A percentile compares a stretch with the other conserved stretches of the same genome.
These are phyloP conservation scores for Otolemur crassicaudatus DNA, from an alignment of 2,797 vertebrate genomes.

Conservation along the genomic window DNA sequence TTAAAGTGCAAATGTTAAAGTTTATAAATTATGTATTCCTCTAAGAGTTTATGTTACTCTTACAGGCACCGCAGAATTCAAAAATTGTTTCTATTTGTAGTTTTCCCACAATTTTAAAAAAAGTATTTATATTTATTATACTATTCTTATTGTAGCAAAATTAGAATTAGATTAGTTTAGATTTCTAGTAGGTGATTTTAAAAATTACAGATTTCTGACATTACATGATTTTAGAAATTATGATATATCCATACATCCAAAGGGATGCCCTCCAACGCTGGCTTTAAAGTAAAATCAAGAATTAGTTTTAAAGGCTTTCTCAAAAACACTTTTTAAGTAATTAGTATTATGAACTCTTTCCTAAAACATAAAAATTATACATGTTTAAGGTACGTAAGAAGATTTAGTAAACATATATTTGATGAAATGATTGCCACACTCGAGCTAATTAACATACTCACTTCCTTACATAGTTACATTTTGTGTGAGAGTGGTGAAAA, in stretches of 20 bases:
- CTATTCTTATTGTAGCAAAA: neutral
- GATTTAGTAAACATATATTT: neutral
- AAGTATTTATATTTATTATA: neutral
- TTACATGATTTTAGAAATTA: neutral
- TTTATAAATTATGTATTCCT: neutral
- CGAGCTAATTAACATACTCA: neutral
- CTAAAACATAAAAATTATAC: neutral
- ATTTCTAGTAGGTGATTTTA: neutral
- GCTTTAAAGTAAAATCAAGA: neutral
- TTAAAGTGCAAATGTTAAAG: neutral
- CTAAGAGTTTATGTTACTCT: neutral
- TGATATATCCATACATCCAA: neutral
- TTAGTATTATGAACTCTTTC: neutral
- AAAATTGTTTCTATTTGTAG: neutral
- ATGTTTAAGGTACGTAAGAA: neutral
- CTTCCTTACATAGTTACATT: neutral
- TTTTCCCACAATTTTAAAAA: neutral
- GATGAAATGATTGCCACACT: neutral
- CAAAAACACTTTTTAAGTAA: neutral
- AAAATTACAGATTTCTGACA: neutral
- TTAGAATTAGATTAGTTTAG: neutral
- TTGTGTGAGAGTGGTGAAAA: neutral
- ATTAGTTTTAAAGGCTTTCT: neutral
- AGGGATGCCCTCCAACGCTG: neutral
- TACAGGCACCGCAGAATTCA: neutral